Base-by-base conservation (phyloP, 1,140 invertebrate genomes). In the Eciton burchellii region DNA sequence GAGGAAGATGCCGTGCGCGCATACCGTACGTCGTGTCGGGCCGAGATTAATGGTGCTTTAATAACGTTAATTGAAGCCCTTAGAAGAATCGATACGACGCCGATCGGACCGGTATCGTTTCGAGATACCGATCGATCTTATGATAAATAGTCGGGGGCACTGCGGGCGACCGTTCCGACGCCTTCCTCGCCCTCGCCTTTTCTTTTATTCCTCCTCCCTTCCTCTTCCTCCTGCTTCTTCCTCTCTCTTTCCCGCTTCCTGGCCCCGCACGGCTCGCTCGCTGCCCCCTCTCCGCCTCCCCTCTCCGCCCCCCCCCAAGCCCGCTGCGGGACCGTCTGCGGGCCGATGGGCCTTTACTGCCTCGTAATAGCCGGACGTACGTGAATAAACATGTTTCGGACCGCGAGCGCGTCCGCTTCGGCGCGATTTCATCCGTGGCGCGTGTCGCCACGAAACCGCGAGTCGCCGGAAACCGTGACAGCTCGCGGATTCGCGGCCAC, bases 41-140 rank as follows among this genome's bases (percentile, higher is more conserved):
- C 77, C 77, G 77, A 93, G 92, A 93, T 93, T 92, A 93, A 93
- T 93, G 92, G 92, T 91, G 89, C 92, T 93, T 93, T 93, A 93
- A 93, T 93, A 93, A 93, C 92, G 92, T 93, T 93, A 93, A 93
- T 93, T 93, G 93, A 93, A 93, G 92, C 93, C 92, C 92, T 93
- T 92, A 92, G 92, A 93, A 93, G 91, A 93, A 93, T 93, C 92
- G 93, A 93, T 93, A 92, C 90, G 90, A 89, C 88, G 86, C 85
- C 86, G 91, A 92, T 92, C 92, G 89, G 81, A 88, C 89, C 88
- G 91, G 87, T 91, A 92, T 92, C 91, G 91, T 86, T 90, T 85
- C 83, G 90, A 93, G 93, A 93, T 93, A 93, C 91, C 91, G 92
- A 93, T 93, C 92, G 92, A 93, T 92, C 92, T 93, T 93, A 92